Conservation (phyloP, 2,888 invertebrate genomes). For the Lasioglossum morio region DNA sequence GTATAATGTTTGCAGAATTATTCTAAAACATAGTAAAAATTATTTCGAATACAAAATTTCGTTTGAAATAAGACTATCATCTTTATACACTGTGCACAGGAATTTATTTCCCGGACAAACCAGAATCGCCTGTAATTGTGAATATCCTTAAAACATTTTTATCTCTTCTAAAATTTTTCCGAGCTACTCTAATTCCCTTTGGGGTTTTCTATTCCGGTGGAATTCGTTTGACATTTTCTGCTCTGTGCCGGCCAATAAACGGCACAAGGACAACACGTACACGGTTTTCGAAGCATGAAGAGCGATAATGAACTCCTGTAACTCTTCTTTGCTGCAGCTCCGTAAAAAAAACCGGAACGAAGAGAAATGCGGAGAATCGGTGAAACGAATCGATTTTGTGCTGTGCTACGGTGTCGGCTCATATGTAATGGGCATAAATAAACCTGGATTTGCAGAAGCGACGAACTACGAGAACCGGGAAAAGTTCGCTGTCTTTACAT, state of each 20-base stretch:
- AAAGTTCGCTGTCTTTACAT: not conserved
- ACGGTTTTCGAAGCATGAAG: not conserved
- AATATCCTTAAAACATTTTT: not conserved
- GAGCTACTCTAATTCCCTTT: not conserved
- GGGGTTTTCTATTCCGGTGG: not conserved
- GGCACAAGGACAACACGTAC: not conserved
- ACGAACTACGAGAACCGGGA: not conserved
- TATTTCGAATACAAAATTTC: not conserved
- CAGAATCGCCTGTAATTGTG: not conserved
- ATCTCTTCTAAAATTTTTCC: not conserved
- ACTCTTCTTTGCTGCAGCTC: not conserved
- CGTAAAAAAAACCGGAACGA: constrained; percentile 4
- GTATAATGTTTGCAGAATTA: not conserved
- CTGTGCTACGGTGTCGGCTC: not conserved
- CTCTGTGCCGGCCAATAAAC: too few relatives aligned
- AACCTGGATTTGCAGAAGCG: constrained; percentile 20
- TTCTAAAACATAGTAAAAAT: not conserved
- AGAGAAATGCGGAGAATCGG: constrained; percentile 10
- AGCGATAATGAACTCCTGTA: constrained; percentile 8
- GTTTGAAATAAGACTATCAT: not conserved
- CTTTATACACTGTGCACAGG: not conserved
- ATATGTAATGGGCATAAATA: constrained; percentile 31
- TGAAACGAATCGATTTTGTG: constrained; percentile 23
- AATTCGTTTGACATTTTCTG: not conserved
- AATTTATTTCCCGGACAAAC: not conserved